Conservation (phyloP, 2,797 vertebrate species). For the Nannoperca australis region DNA sequence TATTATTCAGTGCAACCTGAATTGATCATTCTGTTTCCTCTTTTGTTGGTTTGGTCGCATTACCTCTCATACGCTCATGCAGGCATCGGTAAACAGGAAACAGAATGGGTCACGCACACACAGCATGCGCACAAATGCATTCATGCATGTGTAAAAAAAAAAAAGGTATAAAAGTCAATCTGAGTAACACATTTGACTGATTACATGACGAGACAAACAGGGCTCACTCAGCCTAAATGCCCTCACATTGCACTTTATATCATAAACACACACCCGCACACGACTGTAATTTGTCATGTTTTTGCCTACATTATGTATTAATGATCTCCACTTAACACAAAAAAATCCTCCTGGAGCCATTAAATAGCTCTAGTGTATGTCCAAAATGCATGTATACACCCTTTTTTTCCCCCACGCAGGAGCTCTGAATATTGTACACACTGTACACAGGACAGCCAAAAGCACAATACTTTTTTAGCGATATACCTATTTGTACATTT, state of each 20-base stretch:
- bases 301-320: constrained; percentile 44
- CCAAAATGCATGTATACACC: constrained; percentile 64
- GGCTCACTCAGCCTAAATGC: constrained; percentile 69
- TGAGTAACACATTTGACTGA: constrained; percentile 44
- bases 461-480: constrained; percentile 81
- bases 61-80: constrained; percentile 30
- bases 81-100: constrained; percentile 45
- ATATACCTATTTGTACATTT: constrained; percentile 70
- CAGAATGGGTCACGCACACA: constrained; percentile 38
- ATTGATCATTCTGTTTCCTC: constrained; percentile 42
- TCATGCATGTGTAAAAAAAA: constrained; percentile 38
- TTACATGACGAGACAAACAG: constrained; percentile 47
- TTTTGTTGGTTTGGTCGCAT: constrained; percentile 40
- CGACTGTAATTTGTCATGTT: constrained; percentile 52
- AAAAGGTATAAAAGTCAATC: neutral
- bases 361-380: constrained; percentile 45
- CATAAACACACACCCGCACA: constrained; percentile 43
- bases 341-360: constrained; percentile 48
- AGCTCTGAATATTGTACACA: constrained; percentile 72
- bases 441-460: constrained; percentile 77
- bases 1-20: constrained; percentile 40
- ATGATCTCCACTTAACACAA: constrained; percentile 35
- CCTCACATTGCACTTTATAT: constrained; percentile 81
- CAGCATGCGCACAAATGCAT: constrained; percentile 46
- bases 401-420: constrained; percentile 47